A percentile compares a stretch with the other conserved stretches of the same genome.
phyloP scores from a whole-genome alignment of 1,140 invertebrate genomes.

The Condylostylus longicornis region DNA sequence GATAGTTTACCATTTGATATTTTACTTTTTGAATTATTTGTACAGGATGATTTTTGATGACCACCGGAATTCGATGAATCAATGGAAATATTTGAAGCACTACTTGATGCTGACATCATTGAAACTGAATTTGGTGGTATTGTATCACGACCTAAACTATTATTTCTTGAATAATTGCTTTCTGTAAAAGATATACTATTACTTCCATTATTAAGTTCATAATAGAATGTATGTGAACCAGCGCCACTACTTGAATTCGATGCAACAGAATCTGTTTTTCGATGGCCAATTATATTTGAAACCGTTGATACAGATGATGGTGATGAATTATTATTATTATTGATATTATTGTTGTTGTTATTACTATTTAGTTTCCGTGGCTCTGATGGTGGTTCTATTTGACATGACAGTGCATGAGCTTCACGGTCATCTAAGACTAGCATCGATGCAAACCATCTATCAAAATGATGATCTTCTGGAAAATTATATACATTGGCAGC shows the following conservation, averaged over 20 bases:
- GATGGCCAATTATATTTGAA: slow-evolving; percentile 41
- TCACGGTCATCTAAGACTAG: slow-evolving; percentile 79
- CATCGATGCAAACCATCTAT: slow-evolving; percentile 85
- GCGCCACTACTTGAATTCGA: slow-evolving; percentile 75
- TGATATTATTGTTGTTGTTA: slow-evolving; percentile 17
- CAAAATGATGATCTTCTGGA: slow-evolving; percentile 64
- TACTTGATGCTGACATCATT: slow-evolving; percentile 60
- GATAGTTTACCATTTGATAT: slow-evolving; percentile 7
- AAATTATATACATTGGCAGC: slow-evolving; percentile 95
- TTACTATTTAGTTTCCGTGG: slow-evolving; percentile 16
- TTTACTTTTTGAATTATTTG: slow-evolving; percentile 19
- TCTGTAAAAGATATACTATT: slow-evolving; percentile 11
- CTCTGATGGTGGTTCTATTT: slow-evolving; percentile 62
- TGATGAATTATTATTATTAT: slow-evolving; percentile 24
- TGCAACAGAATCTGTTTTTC: slow-evolving; percentile 81
- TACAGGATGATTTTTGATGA: slow-evolving; percentile 16
- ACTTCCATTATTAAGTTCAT: slow-evolving; percentile 20
- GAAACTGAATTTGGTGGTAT: slow-evolving; percentile 62
- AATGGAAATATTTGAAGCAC: slow-evolving; percentile 42
- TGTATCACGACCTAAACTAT: slow-evolving; percentile 56
- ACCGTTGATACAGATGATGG: slow-evolving; percentile 37
- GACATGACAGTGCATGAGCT: slow-evolving; percentile 78
- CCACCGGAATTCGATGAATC: slow-evolving; percentile 31
- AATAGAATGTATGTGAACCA: slow-evolving; percentile 63
- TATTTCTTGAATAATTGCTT: slow-evolving; percentile 44